Base-by-base conservation (phyloP, 1,140 invertebrate genomes). In the Aphis gossypii region DNA sequence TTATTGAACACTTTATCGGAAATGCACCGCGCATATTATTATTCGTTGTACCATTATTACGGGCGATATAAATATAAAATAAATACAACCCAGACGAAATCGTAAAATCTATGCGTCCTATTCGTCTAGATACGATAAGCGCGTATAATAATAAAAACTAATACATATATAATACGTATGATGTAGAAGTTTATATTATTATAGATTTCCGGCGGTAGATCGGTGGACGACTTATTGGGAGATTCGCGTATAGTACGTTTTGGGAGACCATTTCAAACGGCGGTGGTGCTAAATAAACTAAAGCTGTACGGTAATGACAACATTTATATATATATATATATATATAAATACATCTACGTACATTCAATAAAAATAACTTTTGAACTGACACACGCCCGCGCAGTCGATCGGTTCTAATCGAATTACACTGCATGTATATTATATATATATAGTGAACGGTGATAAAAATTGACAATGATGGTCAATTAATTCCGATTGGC, bases 331-430 rank as follows among this genome's bases (percentile, higher is more conserved):
- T n/a, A 23, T 87, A 20, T 46, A 9, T 5, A 18, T n/a, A 23
- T n/a, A 8, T 1, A 1, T 14, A n/a, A 18, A 30, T 21, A 46
- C 11, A n/a, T 35, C n/a, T n/a, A 1, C 23, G 88, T 38, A 23
- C 48, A 23, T 89, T 89, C 88, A 56, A 56, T 89, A 89, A 89
- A 89, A 89, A 89, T 89, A 89, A 89, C 88, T 89, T 89, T 89
- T 25, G 51, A 35, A 56, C 87, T n/a, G 87, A 54, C 87, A 35
- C 48, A 89, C 2, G 9, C 60, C 30, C n/a, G 9, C 25, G 38
- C 35, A 38, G 88, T 89, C 51, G 88, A 89, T 89, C 88, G 88
- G n/a, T 56, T 56, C 88, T 38, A 89, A 89, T 56, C 48, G 88
- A 89, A 89, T 89, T 89, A 89, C n/a, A 18, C 60, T 76, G n/a